Base-by-base conservation (phyloP, 2,888 invertebrate genomes). In the Hypomecis atomaria region DNA sequence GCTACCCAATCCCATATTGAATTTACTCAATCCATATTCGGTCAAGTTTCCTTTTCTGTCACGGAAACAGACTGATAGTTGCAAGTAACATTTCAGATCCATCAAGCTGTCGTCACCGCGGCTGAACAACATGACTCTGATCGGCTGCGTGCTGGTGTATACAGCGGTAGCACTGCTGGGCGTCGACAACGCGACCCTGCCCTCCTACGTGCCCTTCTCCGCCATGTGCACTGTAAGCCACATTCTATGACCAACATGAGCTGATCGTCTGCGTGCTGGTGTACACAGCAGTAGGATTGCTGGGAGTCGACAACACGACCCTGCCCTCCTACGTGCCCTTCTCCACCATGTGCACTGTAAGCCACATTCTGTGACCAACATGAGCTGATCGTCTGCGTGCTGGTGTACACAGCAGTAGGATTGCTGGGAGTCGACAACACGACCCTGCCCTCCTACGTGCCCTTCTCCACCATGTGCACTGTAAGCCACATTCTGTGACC, bases 61-160 rank as follows among this genome's bases (percentile, higher is more conserved):
- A 23, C 23, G 23, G 23, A 23, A 23, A 3, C 23, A 23, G 23
- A 23, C 23, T 42, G 5, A 42, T 0, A 34, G 45, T 59, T 42
- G 23, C 36, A 37, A 40, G 47, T 45, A 48, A 23, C 33, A 6
- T 76, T 78, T 0, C 92, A 97, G 97, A 86, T 97, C 96, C 71
- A 97, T 98, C 85, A 98, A 98, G 88, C 94, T 98, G 69, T 98
- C 98, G 33, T 98, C 98, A 78, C 98, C 98, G 0, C 96, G 97
- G 69, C 92, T 98, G 63, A 98, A 98, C 93, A 98, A 98, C 89
- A 97, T 98, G 90, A 97, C 98, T 0, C 96, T 97, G 44, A 95
- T 97, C 43, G 98, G 98, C 11, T 98, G 98, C 83, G 96, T 97
- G 74, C 89, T 98, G 75, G 98, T 98, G n/a, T 98, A 98, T 89